Evolutionary conservation across 2,797 vertebrate genomes (phyloP).

Genomic region (Fringilla coelebs): DNA sequence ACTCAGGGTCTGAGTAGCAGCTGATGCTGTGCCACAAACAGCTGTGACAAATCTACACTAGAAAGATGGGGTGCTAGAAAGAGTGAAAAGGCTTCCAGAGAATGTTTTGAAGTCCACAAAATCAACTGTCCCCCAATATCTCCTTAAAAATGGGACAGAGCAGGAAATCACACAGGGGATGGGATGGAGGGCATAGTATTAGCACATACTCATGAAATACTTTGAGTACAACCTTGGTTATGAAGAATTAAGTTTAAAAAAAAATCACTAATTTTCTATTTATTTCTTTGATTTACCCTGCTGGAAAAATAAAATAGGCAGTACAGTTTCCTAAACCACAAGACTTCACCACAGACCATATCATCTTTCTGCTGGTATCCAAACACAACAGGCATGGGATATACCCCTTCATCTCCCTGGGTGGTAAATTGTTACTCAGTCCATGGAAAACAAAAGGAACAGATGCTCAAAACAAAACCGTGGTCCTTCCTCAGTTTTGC

Average conservation of each 20-base stretch:
- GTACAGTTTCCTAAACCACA: conserved; percentile 69
- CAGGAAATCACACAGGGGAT: background rate
- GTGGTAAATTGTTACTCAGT: conserved; percentile 60
- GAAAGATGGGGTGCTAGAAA: background rate
- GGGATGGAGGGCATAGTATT: background rate
- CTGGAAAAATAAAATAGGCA: conserved; percentile 62
- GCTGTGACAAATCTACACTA: background rate
- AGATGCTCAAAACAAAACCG: conserved; percentile 23
- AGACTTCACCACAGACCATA: conserved; percentile 58
- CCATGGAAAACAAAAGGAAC: conserved; percentile 64
- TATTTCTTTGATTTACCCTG: conserved; percentile 56
- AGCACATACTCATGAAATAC: conserved; percentile 24
- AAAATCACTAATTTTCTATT: conserved; percentile 3
- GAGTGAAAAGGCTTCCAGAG: background rate
- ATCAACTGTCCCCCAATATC: background rate
- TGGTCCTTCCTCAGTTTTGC: background rate
- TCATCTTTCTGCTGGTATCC: conserved; percentile 56
- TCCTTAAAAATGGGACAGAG: background rate
- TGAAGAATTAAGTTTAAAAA: conserved; percentile 47
- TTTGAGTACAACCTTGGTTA: conserved; percentile 6
- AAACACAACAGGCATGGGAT: conserved; percentile 44
- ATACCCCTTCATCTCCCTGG: conserved; percentile 74
- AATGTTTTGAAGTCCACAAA: background rate
- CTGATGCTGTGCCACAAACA: conserved; percentile 17
- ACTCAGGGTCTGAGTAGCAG: background rate